These are phyloP conservation scores for Zoanthus gigantus DNA, from an alignment of 92 coral and sea anemone species.

Conservation along the genomic window DNA sequence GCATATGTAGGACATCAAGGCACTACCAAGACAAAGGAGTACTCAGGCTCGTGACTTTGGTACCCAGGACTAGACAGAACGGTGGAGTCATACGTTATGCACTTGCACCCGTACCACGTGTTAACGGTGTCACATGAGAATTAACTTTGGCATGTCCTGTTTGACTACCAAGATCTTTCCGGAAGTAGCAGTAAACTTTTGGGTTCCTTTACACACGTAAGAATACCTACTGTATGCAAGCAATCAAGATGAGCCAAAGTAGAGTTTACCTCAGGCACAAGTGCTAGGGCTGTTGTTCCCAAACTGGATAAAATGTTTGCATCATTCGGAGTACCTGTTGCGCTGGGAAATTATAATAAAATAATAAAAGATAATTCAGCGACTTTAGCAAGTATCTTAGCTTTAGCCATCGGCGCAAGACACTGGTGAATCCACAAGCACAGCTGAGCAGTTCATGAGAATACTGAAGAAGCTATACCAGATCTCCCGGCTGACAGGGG, in stretches of 20 bases:
- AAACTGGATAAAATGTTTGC: background rate
- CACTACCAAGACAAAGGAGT: constrained; percentile 40
- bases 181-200: constrained; percentile 56
- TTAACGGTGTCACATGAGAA: constrained; percentile 29
- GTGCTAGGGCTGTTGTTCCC: background rate
- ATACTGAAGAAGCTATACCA: constrained; percentile 58
- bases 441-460: constrained; percentile 61
- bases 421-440: constrained; percentile 19
- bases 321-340: constrained; percentile 13
- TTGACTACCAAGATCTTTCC: constrained; percentile 38
- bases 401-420: constrained; percentile 34
- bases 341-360: background rate
- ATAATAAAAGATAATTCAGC: background rate
- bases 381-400: background rate
- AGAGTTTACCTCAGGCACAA: background rate
- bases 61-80: constrained; percentile 38
- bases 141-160: constrained; percentile 42
- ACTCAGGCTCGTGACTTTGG: constrained; percentile 20
- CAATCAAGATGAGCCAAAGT: background rate
- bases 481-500: constrained; percentile 30
- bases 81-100: constrained; percentile 30
- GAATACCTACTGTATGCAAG: constrained; percentile 48
- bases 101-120: constrained; percentile 35
- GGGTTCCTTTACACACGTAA: constrained; percentile 54
- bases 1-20: constrained; percentile 53